phyloP scores from a whole-genome alignment of 1,140 invertebrate genomes.

The Macrobrachium nipponense region DNA sequence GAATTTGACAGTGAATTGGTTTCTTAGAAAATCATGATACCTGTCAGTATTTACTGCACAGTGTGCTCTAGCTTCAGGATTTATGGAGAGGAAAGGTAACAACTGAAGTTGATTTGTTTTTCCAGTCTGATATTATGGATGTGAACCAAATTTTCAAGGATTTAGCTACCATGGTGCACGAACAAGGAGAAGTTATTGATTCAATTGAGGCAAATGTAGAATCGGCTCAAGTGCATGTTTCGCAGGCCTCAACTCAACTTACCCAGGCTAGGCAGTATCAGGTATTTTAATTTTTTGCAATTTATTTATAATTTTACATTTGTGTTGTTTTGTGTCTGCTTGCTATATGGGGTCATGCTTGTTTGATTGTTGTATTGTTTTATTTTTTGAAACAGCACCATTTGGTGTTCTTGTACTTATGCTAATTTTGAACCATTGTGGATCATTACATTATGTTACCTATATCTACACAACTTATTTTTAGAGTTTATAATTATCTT shows the following conservation, averaged over 20 bases:
- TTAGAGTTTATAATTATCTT: too few relatives aligned
- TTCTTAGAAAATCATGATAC: too few relatives aligned
- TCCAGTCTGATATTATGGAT: slow-evolving; percentile 89
- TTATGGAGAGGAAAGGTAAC: slow-evolving; percentile 7
- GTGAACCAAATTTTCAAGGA: slow-evolving; percentile 99
- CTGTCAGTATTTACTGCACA: too few relatives aligned
- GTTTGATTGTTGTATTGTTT: too few relatives aligned
- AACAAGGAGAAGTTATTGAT: slow-evolving; percentile 96
- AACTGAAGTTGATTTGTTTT: slow-evolving; percentile 67
- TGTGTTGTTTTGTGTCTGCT: neutral
- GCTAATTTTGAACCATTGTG: too few relatives aligned
- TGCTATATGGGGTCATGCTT: too few relatives aligned
- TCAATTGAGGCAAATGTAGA: slow-evolving; percentile 98
- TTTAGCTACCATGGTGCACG: slow-evolving; percentile 93
- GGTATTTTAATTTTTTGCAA: slow-evolving; percentile 66
- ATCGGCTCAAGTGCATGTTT: slow-evolving; percentile 86
- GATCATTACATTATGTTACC: too few relatives aligned
- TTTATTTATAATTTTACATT: neutral
- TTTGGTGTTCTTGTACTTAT: too few relatives aligned
- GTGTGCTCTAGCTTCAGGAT: slow-evolving; percentile 27
- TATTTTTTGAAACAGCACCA: too few relatives aligned
- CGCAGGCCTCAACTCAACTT: slow-evolving; percentile 83
- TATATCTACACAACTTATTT: too few relatives aligned
- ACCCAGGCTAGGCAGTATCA: slow-evolving; percentile 86
- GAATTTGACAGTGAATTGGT: too few relatives aligned